Percentiles rank a stretch among this genome's conserved stretches.
Conservation (phyloP, 2,113 vertebrate genomes). For the Lethenteron reissneri region DNA sequence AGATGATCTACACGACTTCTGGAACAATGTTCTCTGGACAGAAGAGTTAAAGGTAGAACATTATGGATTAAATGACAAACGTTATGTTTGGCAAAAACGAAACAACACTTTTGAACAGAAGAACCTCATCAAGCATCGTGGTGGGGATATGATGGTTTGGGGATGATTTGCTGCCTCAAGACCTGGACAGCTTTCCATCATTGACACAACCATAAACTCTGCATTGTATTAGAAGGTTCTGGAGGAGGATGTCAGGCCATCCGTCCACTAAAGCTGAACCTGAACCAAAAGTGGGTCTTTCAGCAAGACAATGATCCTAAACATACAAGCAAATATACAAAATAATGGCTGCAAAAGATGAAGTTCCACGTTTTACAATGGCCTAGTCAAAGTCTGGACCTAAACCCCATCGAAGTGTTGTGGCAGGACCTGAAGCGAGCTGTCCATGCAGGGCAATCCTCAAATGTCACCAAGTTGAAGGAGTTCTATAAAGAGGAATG, state of each 20-base stretch:
- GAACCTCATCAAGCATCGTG: neutral
- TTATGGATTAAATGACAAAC: constrained; percentile 1
- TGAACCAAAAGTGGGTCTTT: constrained; percentile 1
- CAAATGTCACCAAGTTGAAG: neutral
- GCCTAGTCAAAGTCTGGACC: neutral
- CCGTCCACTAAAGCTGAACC: neutral
- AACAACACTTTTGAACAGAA: neutral
- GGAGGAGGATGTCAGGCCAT: neutral
- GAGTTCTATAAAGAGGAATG: constrained; percentile 2
- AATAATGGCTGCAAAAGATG: neutral
- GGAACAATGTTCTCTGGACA: neutral
- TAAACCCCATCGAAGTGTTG: neutral
- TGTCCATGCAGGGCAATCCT: neutral
- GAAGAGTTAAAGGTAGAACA: neutral
- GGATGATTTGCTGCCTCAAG: neutral
- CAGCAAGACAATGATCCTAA: constrained; percentile 3
- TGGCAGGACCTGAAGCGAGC: constrained; percentile 4
- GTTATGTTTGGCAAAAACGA: constrained; percentile 1
- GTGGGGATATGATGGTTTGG: too few species aligned
- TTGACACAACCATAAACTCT: neutral
- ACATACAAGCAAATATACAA: neutral
- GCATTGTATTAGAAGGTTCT: neutral
- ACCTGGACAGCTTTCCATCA: neutral
- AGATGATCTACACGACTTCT: neutral
- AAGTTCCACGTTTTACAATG: neutral